Percentiles rank a stretch among this genome's conserved stretches.
Evolutionary conservation across 2,113 vertebrate species (phyloP).

Genomic region (Carassius carassius): DNA sequence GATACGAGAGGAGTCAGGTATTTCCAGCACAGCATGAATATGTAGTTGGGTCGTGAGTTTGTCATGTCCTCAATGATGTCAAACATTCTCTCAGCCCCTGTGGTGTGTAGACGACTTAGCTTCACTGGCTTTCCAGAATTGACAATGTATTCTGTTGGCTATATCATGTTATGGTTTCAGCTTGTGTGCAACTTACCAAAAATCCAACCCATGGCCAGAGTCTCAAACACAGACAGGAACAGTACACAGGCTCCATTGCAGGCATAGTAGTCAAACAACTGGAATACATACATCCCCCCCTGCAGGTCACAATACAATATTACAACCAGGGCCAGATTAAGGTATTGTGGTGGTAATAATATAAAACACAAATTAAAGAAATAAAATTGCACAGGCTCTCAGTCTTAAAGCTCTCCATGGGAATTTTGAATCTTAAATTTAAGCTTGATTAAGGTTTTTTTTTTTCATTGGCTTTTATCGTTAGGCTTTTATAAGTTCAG

Average conservation of each 20-base stretch:
- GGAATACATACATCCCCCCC: conserved; percentile 78
- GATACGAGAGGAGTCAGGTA: conserved; percentile 71
- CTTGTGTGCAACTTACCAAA: conserved; percentile 65
- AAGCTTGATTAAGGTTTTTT: no score
- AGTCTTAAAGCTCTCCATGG: neutral
- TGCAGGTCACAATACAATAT: conserved; percentile 42
- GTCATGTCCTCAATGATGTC: conserved; percentile 75
- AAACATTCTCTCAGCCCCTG: conserved; percentile 67
- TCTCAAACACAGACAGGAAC: conserved; percentile 58
- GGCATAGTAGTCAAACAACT: conserved; percentile 77
- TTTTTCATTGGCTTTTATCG: no score
- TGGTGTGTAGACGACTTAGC: neutral
- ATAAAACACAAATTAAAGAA: neutral
- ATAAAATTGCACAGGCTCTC: neutral
- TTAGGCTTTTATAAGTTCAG: no score
- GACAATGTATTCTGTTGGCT: no score
- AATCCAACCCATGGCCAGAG: conserved; percentile 68
- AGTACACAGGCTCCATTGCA: conserved; percentile 75
- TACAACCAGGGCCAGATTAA: neutral
- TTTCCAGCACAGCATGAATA: conserved; percentile 76
- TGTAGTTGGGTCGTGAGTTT: conserved; percentile 46
- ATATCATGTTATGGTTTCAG: neutral
- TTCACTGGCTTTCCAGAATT: no score
- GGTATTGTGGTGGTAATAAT: neutral
- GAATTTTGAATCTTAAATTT: neutral